Conservation (phyloP, 2,888 invertebrate species). For the Clivina fossor region DNA sequence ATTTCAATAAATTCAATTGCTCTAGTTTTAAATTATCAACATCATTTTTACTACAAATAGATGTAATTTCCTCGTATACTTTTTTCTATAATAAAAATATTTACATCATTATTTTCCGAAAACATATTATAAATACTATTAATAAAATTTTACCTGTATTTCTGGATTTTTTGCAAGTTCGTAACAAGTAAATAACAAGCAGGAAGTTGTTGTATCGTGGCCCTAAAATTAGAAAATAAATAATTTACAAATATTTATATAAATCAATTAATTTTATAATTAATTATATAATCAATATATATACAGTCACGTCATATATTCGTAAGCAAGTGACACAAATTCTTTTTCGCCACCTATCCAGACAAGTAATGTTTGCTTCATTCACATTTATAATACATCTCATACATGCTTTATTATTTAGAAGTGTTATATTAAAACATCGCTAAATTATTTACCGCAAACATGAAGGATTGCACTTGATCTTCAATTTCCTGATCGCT, state of each 20-base stretch:
- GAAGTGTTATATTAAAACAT: background rate
- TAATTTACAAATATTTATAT: background rate
- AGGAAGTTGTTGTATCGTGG: background rate
- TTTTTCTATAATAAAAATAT: background rate
- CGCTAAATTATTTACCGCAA: background rate
- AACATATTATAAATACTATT: too few relatives aligned
- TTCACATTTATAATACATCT: too few relatives aligned
- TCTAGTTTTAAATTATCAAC: background rate
- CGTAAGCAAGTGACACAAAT: too few relatives aligned
- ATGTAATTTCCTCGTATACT: background rate
- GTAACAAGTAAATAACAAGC: background rate
- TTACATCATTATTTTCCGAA: too few relatives aligned
- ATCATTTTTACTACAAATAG: background rate
- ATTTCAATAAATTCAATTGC: background rate
- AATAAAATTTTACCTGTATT: too few relatives aligned
- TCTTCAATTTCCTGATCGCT: background rate
- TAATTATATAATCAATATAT: too few relatives aligned
- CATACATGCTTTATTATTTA: too few relatives aligned
- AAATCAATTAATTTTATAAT: too few relatives aligned
- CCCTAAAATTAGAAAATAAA: background rate
- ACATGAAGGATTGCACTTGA: background rate
- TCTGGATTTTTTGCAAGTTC: conserved; percentile 1
- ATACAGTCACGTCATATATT: too few relatives aligned
- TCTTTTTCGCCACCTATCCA: too few relatives aligned
- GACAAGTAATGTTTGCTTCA: too few relatives aligned